These are phyloP conservation scores for Clamator glandarius DNA, from an alignment of 2,797 vertebrate species.

Conservation along the genomic window DNA sequence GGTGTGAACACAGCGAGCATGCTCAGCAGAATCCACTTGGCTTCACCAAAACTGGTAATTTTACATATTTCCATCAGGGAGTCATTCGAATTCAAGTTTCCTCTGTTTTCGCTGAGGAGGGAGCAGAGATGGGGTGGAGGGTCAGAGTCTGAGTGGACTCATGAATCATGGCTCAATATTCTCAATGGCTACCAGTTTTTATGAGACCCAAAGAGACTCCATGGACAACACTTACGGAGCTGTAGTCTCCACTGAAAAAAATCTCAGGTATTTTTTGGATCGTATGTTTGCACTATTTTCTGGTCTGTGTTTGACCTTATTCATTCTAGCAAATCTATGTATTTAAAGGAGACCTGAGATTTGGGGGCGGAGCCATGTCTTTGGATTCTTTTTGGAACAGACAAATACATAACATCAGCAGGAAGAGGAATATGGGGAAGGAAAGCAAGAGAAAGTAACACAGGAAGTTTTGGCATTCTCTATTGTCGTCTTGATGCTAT, in stretches of 20 bases:
- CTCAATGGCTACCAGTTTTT: background rate
- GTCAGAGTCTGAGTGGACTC: background rate
- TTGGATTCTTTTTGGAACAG: background rate
- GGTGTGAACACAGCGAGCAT: background rate
- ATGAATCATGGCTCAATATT: background rate
- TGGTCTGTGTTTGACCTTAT: background rate
- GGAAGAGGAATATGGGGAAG: background rate
- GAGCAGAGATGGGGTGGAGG: background rate
- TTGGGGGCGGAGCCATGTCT: fast-evolving
- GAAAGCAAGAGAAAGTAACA: background rate
- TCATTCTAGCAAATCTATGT: background rate
- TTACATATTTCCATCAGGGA: conserved; percentile 44
- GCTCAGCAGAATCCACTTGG: conserved; percentile 37
- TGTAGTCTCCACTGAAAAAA: background rate
- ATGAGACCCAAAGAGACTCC: background rate
- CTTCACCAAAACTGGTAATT: conserved; percentile 40
- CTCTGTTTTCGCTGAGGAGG: background rate
- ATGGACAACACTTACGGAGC: background rate
- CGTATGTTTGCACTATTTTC: background rate
- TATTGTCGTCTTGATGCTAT: background rate
- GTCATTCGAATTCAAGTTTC: background rate
- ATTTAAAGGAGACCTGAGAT: background rate
- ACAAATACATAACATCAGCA: background rate
- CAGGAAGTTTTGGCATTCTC: background rate
- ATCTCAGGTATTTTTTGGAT: background rate